These are phyloP conservation scores for Neocrepidodera transversa DNA, from an alignment of 2,888 invertebrate genomes.

Conservation along the genomic window DNA sequence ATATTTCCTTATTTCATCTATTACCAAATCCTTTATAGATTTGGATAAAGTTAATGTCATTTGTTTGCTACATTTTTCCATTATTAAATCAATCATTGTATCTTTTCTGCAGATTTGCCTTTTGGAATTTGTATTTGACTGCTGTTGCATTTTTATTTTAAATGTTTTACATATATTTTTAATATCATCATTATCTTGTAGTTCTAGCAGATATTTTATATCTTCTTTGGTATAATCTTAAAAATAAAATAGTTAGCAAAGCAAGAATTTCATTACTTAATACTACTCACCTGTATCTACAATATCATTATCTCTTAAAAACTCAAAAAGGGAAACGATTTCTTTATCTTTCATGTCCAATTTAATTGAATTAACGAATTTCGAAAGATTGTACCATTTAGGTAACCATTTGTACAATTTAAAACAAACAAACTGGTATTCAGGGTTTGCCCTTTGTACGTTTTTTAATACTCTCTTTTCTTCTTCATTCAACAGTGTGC, in stretches of 20 bases:
- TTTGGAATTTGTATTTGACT: conserved; percentile 25
- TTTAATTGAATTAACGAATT: conserved; percentile 40
- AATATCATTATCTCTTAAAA: conserved; percentile 41
- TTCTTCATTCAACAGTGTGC: conserved; percentile 5
- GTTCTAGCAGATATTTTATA: conserved; percentile 23
- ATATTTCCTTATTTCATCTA: conserved; percentile 43
- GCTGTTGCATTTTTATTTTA: conserved; percentile 21
- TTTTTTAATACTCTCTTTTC: conserved; percentile 3
- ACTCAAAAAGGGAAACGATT: conserved; percentile 40
- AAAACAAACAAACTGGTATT: conserved; percentile 43
- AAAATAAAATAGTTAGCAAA: background rate
- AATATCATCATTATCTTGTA: conserved; percentile 29
- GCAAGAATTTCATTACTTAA: background rate
- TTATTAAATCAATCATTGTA: conserved; percentile 42
- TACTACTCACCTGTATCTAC: conserved; percentile 42
- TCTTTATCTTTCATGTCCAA: conserved; percentile 39
- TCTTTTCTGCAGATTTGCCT: conserved; percentile 43
- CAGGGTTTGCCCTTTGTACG: conserved; percentile 9
- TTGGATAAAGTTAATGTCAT: conserved; percentile 46
- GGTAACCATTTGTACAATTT: conserved; percentile 44
- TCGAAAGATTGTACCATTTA: conserved; percentile 46
- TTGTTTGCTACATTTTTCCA: conserved; percentile 46
- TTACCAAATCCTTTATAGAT: conserved; percentile 45
- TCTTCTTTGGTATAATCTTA: conserved; percentile 34
- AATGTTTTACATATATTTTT: conserved; percentile 29